Base-by-base conservation (phyloP, 1,140 invertebrate species). In the Mamestra configurata region DNA sequence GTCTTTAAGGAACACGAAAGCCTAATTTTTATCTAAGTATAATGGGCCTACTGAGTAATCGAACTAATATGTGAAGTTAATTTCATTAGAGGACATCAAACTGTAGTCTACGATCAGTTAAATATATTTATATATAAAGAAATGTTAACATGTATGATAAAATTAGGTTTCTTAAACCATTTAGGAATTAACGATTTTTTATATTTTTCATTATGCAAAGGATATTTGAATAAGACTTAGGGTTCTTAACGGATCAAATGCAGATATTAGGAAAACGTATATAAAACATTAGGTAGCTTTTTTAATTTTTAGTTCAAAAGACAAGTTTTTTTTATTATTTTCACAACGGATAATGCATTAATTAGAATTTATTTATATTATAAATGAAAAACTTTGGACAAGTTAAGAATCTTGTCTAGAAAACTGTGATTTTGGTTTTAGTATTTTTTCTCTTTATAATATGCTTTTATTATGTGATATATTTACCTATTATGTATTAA, bases 351-450 rank as follows among this genome's bases (percentile, higher is more conserved):
- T 76, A 82, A 27, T 81, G 53, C 82, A 89, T 87, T 79, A 87
- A 81, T 94, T 92, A 92, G 87, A 92, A 89, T 86, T 93, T 93
- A 94, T 93, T 93, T 94, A 92, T 92, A 89, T 40, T 84, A 79
- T 88, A 92, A 89, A 89, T 68, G 75, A 89, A 89, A 91, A 91
- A 86, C 71, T 83, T 73, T 79, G 83, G 91, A 76, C 91, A 89
- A 90, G 89, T 90, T 91, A 70, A 82, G 79, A 93, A 90, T 87
- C 87, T 92, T 92, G 93, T 92, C 89, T 85, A 84, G 80, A 82
- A 82, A 84, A 85, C 93, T 94, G 93, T 94, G 93, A 94, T 94
- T 94, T 94, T 93, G 92, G 91, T 93, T 94, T 93, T 94, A 94
- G 87, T 94, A 93, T 92, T 91, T 86, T 88, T 81, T 88, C 84